These are phyloP conservation scores for Merops nubicus DNA, from an alignment of 2,113 vertebrate genomes.

Conservation along the genomic window DNA sequence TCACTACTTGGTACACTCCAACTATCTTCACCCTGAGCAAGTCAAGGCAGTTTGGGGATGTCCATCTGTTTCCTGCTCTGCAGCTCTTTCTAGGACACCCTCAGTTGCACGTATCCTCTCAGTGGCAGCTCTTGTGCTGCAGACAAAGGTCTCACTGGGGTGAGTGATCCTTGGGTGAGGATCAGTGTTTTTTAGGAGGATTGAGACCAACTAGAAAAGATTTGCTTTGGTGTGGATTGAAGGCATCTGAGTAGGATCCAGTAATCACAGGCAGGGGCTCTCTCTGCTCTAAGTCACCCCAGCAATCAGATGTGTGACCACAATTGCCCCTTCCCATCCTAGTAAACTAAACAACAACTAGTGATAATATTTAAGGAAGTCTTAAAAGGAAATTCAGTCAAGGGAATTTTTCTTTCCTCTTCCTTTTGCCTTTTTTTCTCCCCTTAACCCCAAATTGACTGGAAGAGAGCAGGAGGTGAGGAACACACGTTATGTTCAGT, in stretches of 20 bases:
- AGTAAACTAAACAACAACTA: background rate
- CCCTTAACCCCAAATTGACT: background rate
- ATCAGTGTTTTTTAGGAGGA: background rate
- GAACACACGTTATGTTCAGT: background rate
- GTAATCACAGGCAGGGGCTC: background rate
- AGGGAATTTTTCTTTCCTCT: background rate
- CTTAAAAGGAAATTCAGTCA: background rate
- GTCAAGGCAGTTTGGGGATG: background rate
- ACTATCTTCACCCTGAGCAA: background rate
- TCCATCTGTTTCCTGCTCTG: background rate
- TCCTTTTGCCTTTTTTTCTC: background rate
- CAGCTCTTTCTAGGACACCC: background rate
- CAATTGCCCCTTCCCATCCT: background rate
- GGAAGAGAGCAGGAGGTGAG: background rate
- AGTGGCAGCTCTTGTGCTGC: background rate
- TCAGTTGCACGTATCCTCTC: accelerated
- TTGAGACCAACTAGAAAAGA: background rate
- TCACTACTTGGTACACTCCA: background rate
- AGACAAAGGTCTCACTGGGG: background rate
- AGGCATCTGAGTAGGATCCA: background rate
- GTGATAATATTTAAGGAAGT: background rate
- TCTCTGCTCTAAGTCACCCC: background rate
- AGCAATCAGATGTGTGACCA: background rate
- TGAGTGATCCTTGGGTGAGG: background rate
- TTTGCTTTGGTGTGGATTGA: background rate